These are phyloP conservation scores for Platyscapa corneri DNA, from an alignment of 1,140 invertebrate genomes.

Conservation along the genomic window DNA sequence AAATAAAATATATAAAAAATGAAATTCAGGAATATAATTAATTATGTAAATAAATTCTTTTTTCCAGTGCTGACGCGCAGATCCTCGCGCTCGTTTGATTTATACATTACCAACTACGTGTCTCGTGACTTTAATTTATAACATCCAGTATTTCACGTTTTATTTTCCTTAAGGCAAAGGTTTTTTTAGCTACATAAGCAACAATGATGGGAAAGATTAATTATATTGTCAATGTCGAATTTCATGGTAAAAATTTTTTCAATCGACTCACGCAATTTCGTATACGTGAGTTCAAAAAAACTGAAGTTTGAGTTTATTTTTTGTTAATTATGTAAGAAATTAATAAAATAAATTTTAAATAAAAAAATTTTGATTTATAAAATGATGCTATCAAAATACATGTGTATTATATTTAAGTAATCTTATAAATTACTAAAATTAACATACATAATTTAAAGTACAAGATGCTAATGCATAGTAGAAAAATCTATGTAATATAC, in stretches of 20 bases:
- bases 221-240: slow-evolving; percentile 15
- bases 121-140: slow-evolving; percentile 26
- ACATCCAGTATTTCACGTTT: background rate
- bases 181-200: background rate
- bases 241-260: slow-evolving; percentile 12
- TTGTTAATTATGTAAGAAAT: background rate
- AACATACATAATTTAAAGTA: no score
- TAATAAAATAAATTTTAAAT: background rate
- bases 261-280: background rate
- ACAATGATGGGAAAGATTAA: background rate
- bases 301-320: background rate
- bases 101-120: background rate
- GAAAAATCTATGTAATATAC: no score
- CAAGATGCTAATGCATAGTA: no score
- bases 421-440: no score
- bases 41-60: background rate
- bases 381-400: no score
- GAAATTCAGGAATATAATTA: background rate
- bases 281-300: background rate
- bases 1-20: background rate
- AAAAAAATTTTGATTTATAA: no score
- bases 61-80: background rate
- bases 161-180: background rate
- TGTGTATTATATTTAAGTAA: no score
- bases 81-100: background rate